A percentile compares a stretch with the other conserved stretches of the same genome.
phyloP scores from a whole-genome alignment of 2,113 vertebrate species.

The Oxyruncus cristatus region DNA sequence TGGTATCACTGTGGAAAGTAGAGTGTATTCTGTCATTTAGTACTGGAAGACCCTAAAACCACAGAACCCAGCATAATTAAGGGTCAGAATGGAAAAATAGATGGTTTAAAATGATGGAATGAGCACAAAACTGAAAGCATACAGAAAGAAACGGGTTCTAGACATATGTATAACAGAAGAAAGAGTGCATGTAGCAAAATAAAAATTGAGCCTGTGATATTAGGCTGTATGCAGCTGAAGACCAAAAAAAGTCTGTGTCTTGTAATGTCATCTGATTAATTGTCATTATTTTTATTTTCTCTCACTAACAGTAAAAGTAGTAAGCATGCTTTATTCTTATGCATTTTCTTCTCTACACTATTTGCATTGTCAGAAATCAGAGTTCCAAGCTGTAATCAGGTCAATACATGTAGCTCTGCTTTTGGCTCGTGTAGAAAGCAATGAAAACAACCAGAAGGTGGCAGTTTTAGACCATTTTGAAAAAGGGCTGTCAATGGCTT shows the following conservation, averaged over 20 bases:
- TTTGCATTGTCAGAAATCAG: neutral
- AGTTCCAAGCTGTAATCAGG: neutral
- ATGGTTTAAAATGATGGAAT: neutral
- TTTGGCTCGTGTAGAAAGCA: neutral
- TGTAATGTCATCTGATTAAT: neutral
- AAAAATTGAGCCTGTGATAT: neutral
- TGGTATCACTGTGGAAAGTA: neutral
- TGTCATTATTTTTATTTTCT: neutral
- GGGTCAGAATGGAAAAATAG: neutral
- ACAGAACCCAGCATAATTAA: neutral
- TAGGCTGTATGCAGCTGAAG: neutral
- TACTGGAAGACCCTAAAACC: neutral
- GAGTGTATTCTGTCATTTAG: neutral
- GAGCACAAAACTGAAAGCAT: neutral
- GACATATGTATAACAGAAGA: neutral
- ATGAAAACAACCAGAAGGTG: conserved; percentile 70
- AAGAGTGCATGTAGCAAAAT: neutral
- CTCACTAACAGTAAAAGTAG: neutral
- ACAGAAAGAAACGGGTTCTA: neutral
- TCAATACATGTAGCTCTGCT: neutral
- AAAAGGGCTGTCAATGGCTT: neutral
- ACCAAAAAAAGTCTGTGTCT: neutral
- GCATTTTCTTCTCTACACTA: neutral
- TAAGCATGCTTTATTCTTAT: neutral
- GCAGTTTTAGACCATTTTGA: conserved; percentile 70